A percentile compares a stretch with the other conserved stretches of the same genome.
phyloP scores from a whole-genome alignment of 2,113 vertebrate species.

The Urocolius indicus region DNA sequence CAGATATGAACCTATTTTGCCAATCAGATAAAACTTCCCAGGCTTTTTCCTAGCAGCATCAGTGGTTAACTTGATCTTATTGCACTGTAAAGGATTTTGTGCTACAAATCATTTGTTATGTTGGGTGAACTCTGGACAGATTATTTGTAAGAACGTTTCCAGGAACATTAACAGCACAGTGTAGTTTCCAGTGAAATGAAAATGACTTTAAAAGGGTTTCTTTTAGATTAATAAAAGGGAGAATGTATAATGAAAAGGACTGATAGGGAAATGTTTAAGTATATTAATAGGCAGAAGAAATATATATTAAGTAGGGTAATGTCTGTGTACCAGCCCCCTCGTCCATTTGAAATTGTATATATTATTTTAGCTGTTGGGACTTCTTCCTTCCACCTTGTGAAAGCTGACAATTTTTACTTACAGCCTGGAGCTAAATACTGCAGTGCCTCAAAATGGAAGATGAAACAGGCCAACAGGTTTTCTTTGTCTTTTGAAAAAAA shows the following conservation, averaged over 20 bases:
- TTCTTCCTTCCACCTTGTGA: slow-evolving; percentile 25
- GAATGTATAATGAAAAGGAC: not conserved
- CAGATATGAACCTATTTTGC: slow-evolving; percentile 71
- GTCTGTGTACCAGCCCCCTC: not conserved
- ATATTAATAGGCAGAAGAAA: slow-evolving; percentile 8
- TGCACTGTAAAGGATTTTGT: slow-evolving; percentile 68
- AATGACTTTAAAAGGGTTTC: slow-evolving; percentile 13
- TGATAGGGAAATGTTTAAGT: not conserved
- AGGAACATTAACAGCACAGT: not conserved
- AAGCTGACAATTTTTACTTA: slow-evolving; percentile 35
- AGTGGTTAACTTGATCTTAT: slow-evolving; percentile 71
- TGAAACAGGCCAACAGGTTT: slow-evolving; percentile 66
- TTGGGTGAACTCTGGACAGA: slow-evolving; percentile 59
- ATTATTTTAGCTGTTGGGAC: slow-evolving; percentile 33
- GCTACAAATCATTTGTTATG: slow-evolving; percentile 71
- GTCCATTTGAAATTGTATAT: slow-evolving; percentile 38
- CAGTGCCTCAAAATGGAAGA: slow-evolving; percentile 55
- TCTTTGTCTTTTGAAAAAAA: slow-evolving; percentile 60
- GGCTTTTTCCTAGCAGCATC: slow-evolving; percentile 61
- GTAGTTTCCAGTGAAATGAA: slow-evolving; percentile 22
- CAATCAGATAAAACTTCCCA: slow-evolving; percentile 76
- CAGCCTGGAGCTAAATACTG: slow-evolving; percentile 44
- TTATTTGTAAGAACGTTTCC: slow-evolving; percentile 58
- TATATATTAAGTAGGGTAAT: slow-evolving; percentile 2
- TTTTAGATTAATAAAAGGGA: not conserved